Evolutionary conservation across 2,888 invertebrate genomes (phyloP).

Genomic region (Acronicta leporina): DNA sequence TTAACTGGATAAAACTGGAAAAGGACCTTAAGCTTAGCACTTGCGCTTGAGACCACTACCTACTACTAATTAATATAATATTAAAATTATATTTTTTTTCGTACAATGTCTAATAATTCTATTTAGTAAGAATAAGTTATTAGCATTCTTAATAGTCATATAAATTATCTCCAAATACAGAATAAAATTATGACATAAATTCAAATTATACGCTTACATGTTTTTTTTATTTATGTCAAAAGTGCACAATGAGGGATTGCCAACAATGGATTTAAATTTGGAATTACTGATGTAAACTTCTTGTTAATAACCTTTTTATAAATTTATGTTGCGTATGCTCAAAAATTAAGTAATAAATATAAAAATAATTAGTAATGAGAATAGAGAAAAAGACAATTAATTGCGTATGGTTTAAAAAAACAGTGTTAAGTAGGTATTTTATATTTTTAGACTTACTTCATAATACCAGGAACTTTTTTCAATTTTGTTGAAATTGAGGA

Average conservation of each 20-base stretch:
- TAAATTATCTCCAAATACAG: neutral
- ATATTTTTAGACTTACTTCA: too few relatives aligned
- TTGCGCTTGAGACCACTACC: too few relatives aligned
- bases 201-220: neutral
- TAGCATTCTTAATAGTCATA: neutral
- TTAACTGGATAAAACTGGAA: too few relatives aligned
- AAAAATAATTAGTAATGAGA: neutral
- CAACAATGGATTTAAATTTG: constrained; percentile 8
- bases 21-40: too few relatives aligned
- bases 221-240: constrained; percentile 1
- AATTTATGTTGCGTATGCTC: constrained; percentile 1
- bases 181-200: neutral
- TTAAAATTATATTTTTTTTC: too few relatives aligned
- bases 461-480: too few relatives aligned
- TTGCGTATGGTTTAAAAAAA: neutral
- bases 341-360: neutral
- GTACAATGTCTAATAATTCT: neutral
- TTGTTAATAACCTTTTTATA: neutral
- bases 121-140: too few relatives aligned
- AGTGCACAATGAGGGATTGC: constrained; percentile 3
- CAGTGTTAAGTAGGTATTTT: too few relatives aligned
- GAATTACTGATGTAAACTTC: constrained; percentile 4
- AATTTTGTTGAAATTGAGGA: too few relatives aligned
- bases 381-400: neutral
- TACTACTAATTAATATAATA: too few relatives aligned